Percentiles rank a stretch among this genome's conserved stretches.
These are phyloP conservation scores for Meleagris gallopavo DNA, from an alignment of 2,113 vertebrate species.

Conservation along the genomic window DNA sequence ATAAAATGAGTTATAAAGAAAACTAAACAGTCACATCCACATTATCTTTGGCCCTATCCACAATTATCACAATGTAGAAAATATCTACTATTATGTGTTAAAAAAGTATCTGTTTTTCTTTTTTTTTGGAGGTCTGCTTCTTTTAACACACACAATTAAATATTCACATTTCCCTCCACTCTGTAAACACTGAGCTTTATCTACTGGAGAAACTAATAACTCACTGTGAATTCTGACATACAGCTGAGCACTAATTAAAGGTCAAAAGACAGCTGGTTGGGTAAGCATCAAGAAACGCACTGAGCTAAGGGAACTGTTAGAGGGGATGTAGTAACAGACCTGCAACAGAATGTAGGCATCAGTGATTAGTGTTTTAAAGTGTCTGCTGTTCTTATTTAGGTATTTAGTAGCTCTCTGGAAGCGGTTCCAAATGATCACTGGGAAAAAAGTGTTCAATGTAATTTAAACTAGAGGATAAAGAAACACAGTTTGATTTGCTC, in stretches of 20 bases:
- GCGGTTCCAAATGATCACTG: not conserved
- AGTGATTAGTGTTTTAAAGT: not conserved
- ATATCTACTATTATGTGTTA: not conserved
- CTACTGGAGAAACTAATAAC: not conserved
- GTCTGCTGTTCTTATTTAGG: not conserved
- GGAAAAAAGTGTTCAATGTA: not conserved
- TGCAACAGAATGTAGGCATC: not conserved
- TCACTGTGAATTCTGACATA: not conserved
- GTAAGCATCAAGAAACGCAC: not conserved
- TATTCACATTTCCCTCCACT: fast-evolving
- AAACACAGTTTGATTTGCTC: not conserved
- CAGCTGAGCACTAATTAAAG: not conserved
- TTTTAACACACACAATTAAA: not conserved
- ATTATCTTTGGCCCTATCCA: not conserved
- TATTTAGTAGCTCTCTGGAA: not conserved
- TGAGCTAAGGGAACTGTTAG: not conserved
- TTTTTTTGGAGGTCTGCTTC: not conserved
- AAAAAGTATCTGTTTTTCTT: not conserved
- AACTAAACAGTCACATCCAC: not conserved
- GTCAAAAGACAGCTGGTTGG: not conserved
- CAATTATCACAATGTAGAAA: not conserved
- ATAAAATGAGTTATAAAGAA: not conserved
- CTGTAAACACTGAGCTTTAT: not conserved
- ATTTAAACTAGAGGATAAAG: not conserved
- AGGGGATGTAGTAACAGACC: not conserved